Percentiles rank a stretch among this genome's conserved stretches.
These are phyloP conservation scores for Dolichotis patagonum DNA, from an alignment of 2,113 vertebrate genomes.

Conservation along the genomic window DNA sequence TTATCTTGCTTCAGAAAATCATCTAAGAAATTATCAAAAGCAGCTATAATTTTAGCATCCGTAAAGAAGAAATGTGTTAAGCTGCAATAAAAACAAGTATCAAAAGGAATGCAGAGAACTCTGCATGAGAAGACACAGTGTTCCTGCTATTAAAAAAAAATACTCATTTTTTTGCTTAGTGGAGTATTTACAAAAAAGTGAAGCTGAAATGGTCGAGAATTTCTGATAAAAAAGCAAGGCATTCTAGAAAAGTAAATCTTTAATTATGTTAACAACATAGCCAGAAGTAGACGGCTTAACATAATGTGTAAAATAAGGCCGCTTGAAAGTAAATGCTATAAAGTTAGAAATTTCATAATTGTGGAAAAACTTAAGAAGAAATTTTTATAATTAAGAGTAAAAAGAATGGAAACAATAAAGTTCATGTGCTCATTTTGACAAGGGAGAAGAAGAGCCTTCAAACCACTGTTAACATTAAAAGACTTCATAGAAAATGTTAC, in stretches of 20 bases:
- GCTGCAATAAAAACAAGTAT: not conserved
- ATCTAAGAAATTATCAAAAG: constrained; percentile 81
- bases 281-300: not conserved
- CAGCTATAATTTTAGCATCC: constrained; percentile 73
- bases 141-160: constrained; percentile 3
- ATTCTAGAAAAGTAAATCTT: not conserved
- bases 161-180: not conserved
- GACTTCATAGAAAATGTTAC: not conserved
- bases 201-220: not conserved
- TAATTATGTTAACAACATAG: not conserved
- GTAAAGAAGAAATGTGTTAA: constrained; percentile 38
- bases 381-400: not conserved
- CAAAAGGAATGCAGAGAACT: constrained; percentile 23
- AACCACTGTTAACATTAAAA: not conserved
- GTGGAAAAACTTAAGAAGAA: not conserved
- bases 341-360: constrained; percentile 15
- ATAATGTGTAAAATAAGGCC: not conserved
- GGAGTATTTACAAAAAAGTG: constrained; percentile 11
- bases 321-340: constrained; percentile 42
- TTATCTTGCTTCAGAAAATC: constrained; percentile 80
- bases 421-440: constrained; percentile 4
- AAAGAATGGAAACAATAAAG: not conserved
- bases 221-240: not conserved
- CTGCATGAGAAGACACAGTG: not conserved
- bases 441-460: not conserved